Base-by-base conservation (phyloP, 2,113 vertebrate genomes). In the Urocitellus parryii region DNA sequence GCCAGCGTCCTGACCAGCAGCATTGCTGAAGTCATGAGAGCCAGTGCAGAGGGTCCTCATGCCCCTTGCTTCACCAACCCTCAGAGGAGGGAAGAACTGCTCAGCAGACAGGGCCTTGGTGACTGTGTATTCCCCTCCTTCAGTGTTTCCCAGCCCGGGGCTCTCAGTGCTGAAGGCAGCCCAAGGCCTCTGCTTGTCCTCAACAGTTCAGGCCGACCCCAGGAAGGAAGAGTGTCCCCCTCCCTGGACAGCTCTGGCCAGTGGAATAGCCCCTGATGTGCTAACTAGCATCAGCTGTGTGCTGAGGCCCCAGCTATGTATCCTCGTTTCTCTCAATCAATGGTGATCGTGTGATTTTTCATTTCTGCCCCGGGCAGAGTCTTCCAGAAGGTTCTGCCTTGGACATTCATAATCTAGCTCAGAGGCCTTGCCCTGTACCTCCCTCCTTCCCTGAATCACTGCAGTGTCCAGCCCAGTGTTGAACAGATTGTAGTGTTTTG, bases 401-500 rank as follows among this genome's bases (percentile, higher is more conserved):
- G 87, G 73, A 91, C 90, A 39, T 94, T 79, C 42, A 27, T 74
- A 80, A 84, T 87, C 8, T 11, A 81, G 48, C 77, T 82, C 84
- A 79, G 79, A 96, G 84, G 37, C 78, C 81, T 79, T 78, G 29
- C 84, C 80, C 65, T 89, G 34, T 48, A 77, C 56, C 32, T 34
- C 24, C 56, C 6, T 58, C 29, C 73, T 51, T 11, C 4, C 65
- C 79, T 48, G 53, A 42, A 67, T 94, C 93, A 97, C 84, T 65
- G 93, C 94, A 77, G 29, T 72, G 86, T 88, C 78, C 96, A 97
- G 87, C 93, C 90, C 77, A 74, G 80, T 93, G 53, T 93, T 95
- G 93, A 97, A 86, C 37, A n/a, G 87, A 94, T 94, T 45, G 79
- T 97, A 96, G 94, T 91, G 74, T 96, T 96, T 87, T 73, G 74